These are phyloP conservation scores for Helicolenus hilgendorfi DNA, from an alignment of 2,797 vertebrate species.

Conservation along the genomic window DNA sequence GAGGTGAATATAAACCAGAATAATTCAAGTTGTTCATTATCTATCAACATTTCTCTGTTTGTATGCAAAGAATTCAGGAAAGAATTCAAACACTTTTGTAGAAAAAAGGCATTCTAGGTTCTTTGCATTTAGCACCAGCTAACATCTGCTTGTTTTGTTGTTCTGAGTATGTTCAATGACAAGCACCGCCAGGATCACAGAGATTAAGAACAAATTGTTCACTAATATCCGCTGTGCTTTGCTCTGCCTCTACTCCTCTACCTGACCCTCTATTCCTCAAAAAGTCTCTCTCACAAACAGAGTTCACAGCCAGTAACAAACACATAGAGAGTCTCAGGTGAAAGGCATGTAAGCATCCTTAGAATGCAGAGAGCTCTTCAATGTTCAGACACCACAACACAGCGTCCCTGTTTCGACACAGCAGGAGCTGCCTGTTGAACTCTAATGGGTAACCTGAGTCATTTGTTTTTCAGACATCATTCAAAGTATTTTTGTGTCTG, in stretches of 20 bases:
- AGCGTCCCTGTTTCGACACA: not conserved
- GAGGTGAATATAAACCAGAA: not conserved
- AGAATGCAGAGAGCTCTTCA: constrained; percentile 2
- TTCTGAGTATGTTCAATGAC: not conserved
- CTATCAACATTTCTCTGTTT: not conserved
- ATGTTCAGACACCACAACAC: constrained; percentile 10
- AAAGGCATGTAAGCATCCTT: not conserved
- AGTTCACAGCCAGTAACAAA: not conserved
- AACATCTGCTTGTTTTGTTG: not conserved
- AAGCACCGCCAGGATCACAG: not conserved
- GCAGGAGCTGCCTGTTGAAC: not conserved
- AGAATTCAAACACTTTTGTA: not conserved
- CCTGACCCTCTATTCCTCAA: not conserved
- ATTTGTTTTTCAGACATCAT: not conserved
- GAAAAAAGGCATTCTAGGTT: not conserved
- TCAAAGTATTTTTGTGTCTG: not conserved
- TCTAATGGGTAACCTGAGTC: not conserved
- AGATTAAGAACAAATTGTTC: not conserved
- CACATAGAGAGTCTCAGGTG: constrained; percentile 8
- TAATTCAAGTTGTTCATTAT: not conserved
- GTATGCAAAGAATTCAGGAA: not conserved
- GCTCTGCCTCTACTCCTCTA: not conserved
- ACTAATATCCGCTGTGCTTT: not conserved
- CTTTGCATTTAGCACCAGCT: not conserved
- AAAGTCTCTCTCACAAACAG: not conserved